A percentile compares a stretch with the other conserved stretches of the same genome.
Conservation (phyloP, 1,140 invertebrate genomes). For the Onthophagus taurus region DNA sequence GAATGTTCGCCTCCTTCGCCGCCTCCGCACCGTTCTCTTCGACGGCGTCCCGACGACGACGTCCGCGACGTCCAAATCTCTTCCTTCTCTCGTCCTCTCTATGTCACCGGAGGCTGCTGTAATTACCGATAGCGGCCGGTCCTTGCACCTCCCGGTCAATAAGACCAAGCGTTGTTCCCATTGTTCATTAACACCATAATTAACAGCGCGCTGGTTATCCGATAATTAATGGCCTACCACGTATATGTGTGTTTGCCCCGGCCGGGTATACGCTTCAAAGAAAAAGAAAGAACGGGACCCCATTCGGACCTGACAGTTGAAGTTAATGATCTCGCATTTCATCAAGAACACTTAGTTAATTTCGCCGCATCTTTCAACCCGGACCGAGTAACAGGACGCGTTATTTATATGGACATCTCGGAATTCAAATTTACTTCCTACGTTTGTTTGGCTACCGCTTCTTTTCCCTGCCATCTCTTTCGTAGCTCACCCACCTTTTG, state of each 20-base stretch:
- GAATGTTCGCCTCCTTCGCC: constrained; percentile 8
- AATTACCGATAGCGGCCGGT: constrained; percentile 17
- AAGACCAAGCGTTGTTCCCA: constrained; percentile 13
- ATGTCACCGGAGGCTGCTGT: constrained; percentile 15
- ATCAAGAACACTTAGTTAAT: constrained; percentile 19
- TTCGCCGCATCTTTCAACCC: constrained; percentile 11
- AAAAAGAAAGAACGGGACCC: constrained; percentile 12
- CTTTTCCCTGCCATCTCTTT: no score
- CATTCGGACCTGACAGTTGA: constrained; percentile 16
- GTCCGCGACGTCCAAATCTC: background rate
- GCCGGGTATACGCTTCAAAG: constrained; percentile 10
- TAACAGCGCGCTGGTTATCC: constrained; percentile 17
- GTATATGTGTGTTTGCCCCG: constrained; percentile 6
- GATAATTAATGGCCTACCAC: constrained; percentile 18
- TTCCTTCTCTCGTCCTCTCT: background rate
- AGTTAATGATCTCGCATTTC: constrained; percentile 19
- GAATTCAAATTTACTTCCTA: constrained; percentile 15
- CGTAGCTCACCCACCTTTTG: no score
- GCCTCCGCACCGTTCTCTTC: no score
- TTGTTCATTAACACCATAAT: constrained; percentile 21
- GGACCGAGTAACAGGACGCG: constrained; percentile 10
- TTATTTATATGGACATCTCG: constrained; percentile 15
- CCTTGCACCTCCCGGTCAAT: constrained; percentile 12
- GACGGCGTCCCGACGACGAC: background rate
- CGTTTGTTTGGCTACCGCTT: constrained; percentile 6